A percentile compares a stretch with the other conserved stretches of the same genome.
phyloP scores from a whole-genome alignment of 1,140 invertebrate genomes.

The Pseudomyrmex gracilis region DNA sequence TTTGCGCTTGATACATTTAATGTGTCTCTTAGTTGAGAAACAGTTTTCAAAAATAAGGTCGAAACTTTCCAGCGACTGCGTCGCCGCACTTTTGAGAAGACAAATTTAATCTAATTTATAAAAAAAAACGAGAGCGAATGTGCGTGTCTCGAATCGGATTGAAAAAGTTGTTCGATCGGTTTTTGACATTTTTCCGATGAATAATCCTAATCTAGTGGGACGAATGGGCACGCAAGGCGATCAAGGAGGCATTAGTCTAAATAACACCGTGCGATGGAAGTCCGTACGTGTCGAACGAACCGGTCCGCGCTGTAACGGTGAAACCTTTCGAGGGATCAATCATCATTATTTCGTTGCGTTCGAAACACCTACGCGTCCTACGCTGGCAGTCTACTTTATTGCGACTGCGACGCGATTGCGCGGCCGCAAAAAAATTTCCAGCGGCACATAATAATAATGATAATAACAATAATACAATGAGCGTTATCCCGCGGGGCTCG shows the following conservation, averaged over 20 bases:
- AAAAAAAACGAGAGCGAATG: background rate
- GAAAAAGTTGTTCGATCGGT: conserved; percentile 4
- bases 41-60: no score
- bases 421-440: conserved; percentile 22
- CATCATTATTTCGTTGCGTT: conserved; percentile 79
- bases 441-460: conserved; percentile 33
- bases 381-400: conserved; percentile 55
- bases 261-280: conserved; percentile 52
- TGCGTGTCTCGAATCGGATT: background rate
- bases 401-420: conserved; percentile 44
- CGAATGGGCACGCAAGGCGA: conserved; percentile 34
- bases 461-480: conserved; percentile 47
- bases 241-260: conserved; percentile 54
- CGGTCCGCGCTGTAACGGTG: conserved; percentile 77
- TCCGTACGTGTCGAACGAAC: conserved; percentile 68
- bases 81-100: background rate
- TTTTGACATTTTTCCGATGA: conserved; percentile 17
- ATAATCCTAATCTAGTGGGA: conserved; percentile 26
- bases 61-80: no score
- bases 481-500: conserved; percentile 19
- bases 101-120: background rate
- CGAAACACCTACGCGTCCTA: conserved; percentile 74
- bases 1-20: no score
- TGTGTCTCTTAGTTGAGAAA: no score
- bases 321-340: conserved; percentile 77